Percentiles rank a stretch among this genome's conserved stretches.
Evolutionary conservation across 1,140 invertebrate genomes (phyloP).

Genomic region (Pteromalus puparum): DNA sequence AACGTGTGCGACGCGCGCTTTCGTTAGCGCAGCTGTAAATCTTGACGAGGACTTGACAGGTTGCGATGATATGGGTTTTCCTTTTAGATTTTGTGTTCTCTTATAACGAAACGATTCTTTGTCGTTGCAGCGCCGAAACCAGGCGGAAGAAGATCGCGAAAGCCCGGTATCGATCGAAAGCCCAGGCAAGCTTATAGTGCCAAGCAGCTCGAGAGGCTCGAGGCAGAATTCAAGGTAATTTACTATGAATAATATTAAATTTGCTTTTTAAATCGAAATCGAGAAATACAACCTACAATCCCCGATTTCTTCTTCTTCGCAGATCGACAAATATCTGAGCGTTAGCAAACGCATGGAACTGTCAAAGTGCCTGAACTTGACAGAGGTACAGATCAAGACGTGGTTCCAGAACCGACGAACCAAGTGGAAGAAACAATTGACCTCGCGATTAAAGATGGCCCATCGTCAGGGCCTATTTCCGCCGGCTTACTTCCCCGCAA

Average conservation of each 20-base stretch:
- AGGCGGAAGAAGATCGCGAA: conserved; percentile 85
- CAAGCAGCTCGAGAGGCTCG: conserved; percentile 92
- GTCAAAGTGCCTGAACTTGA: conserved; percentile 90
- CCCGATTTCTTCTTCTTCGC: conserved; percentile 33
- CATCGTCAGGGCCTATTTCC: conserved; percentile 88
- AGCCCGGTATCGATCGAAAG: conserved; percentile 92
- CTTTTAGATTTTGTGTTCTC: neutral
- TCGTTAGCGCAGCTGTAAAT: conserved; percentile 42
- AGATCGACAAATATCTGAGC: conserved; percentile 95
- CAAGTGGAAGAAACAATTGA: conserved; percentile 97
- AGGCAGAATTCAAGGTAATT: conserved; percentile 94
- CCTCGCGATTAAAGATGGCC: conserved; percentile 90
- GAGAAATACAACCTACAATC: too few relatives aligned
- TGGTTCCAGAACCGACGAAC: conserved; percentile 97
- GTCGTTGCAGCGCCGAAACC: conserved; percentile 82
- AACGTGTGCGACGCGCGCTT: conserved; percentile 8
- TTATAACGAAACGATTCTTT: conserved; percentile 45
- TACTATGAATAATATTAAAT: too few relatives aligned
- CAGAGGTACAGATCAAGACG: conserved; percentile 98
- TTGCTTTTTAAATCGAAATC: too few relatives aligned
- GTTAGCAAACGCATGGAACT: conserved; percentile 96
- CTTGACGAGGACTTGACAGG: conserved; percentile 29
- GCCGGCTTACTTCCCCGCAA: conserved; percentile 81
- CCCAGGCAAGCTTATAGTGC: conserved; percentile 96
- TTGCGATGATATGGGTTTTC: conserved; percentile 15